Evolutionary conservation across 2,797 vertebrate species (phyloP), one percentile per base, ranked within the genome.

Genomic region (Odontamblyopus lacepedii): DNA sequence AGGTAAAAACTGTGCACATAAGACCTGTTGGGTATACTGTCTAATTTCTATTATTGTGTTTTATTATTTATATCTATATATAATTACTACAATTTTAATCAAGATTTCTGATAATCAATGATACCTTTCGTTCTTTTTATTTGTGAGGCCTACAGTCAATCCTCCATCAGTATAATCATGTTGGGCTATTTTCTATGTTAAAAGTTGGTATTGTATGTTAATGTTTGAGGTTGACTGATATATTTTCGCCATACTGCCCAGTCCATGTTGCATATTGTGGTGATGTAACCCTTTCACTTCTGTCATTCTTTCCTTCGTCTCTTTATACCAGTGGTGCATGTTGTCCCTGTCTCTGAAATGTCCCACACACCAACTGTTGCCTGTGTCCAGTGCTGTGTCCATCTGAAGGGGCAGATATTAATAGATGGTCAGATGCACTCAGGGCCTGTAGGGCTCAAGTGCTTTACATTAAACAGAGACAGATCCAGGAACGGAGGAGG

Each of bases 321-420:
- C 60, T 32, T 67, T 23, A 38, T 9, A 23, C 66, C 55, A 53
- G 67, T 74, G 27, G 64, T 60, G 70, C 68, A 56, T 76, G 66
- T 60, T 74, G 55, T 63, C 35, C 18, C 18, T 26, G 63, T 61
- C 51, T 41, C n/a, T 38, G 62, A 71, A 55, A 59, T 59, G 71
- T 65, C 38, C 62, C 61, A 75, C 60, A 69, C 78, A 72, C 62
- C 76, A 57, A 59, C 63, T 61, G 67, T 72, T 2, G 26, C 65
- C 51, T 50, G 65, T 32, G 35, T 70, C 77, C 59, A 18, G 60
- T 16, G 73, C 69, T 60, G 48, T 51, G 69, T 72, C 59, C 41
- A 51, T 76, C 53, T 69, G 44, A 89, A 80, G 71, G 74, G 63
- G 64, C 63, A 35, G 84, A 84, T 91, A 91, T 87, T 88, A 87